phyloP scores from a whole-genome alignment of 2,797 vertebrate species.

The Acridotheres tristis region DNA sequence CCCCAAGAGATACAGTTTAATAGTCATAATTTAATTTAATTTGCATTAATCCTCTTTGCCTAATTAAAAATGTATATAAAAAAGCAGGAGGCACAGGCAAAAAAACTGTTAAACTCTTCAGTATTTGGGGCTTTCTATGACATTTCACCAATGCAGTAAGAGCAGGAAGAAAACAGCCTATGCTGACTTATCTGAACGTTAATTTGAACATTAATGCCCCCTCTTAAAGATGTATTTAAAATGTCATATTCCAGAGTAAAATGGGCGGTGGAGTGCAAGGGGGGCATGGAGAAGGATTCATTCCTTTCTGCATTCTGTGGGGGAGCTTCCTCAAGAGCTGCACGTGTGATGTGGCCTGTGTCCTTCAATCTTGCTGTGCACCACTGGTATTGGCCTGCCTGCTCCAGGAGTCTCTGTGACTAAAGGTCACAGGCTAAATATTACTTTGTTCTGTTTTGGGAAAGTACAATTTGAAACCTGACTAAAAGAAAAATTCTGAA shows the following conservation, averaged over 20 bases:
- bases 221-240: background rate
- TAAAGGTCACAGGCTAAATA: background rate
- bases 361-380: background rate
- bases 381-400: background rate
- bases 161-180: background rate
- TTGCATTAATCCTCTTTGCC: conserved; percentile 1
- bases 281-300: background rate
- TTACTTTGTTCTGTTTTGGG: background rate
- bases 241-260: background rate
- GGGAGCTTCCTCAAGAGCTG: background rate
- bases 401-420: background rate
- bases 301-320: background rate
- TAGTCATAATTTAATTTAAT: conserved; percentile 32
- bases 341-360: accelerated
- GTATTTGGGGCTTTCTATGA: background rate
- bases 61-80: conserved; percentile 24
- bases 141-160: background rate
- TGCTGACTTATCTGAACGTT: background rate
- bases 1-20: background rate
- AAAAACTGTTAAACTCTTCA: background rate
- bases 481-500: background rate
- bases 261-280: accelerated
- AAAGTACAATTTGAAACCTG: background rate
- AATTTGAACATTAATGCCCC: background rate
- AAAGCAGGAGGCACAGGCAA: background rate